Percentiles rank a stretch among this genome's conserved stretches.
phyloP scores from a whole-genome alignment of 2,113 vertebrate species.

The Bothrops jararaca region DNA sequence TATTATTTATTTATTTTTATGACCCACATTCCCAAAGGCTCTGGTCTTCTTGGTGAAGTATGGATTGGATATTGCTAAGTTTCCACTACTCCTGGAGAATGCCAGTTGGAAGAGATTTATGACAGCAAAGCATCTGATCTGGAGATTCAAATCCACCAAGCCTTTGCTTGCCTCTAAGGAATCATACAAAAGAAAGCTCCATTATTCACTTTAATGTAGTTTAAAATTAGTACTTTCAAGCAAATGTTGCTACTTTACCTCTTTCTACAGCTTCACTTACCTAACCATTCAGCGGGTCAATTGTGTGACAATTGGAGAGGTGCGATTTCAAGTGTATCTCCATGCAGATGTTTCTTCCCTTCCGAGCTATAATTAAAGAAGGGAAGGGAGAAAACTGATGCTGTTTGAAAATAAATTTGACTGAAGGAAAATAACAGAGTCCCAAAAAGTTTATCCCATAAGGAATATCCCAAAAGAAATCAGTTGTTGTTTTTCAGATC shows the following conservation, averaged over 20 bases:
- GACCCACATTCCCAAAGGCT: background rate
- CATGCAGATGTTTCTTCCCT: background rate
- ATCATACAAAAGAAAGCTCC: background rate
- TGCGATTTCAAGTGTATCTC: background rate
- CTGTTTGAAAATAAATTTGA: background rate
- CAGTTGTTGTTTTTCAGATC: background rate
- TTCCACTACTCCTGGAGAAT: background rate
- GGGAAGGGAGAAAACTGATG: background rate
- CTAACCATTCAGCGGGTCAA: background rate
- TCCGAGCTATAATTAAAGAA: background rate
- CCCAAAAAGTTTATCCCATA: background rate
- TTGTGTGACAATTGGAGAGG: conserved; percentile 21
- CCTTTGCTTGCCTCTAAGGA: background rate
- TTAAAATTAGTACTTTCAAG: background rate
- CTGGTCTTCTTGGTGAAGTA: background rate
- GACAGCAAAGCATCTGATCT: background rate
- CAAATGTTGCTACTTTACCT: background rate
- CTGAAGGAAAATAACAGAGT: background rate
- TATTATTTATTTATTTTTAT: background rate
- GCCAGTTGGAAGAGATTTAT: background rate
- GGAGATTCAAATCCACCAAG: background rate
- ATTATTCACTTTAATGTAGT: background rate
- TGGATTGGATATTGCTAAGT: background rate
- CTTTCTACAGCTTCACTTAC: background rate
- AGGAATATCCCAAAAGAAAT: background rate